phyloP scores from a whole-genome alignment of 2,888 invertebrate species.

The Polietes domitor region DNA sequence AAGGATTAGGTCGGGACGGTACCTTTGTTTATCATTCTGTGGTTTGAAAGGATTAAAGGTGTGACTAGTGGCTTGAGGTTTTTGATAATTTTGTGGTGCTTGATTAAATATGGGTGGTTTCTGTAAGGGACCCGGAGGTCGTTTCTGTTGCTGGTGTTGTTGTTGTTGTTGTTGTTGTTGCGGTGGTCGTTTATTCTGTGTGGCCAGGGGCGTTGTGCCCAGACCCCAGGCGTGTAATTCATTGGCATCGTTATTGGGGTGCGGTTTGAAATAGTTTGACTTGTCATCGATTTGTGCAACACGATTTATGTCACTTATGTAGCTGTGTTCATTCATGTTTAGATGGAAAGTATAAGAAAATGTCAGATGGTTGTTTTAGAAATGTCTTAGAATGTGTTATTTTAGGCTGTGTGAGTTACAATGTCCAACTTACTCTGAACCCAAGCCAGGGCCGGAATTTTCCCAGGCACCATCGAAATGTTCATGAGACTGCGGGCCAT shows the following conservation, averaged over 20 bases:
- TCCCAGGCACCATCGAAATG: slow-evolving; percentile 83
- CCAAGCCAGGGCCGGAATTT: slow-evolving; percentile 84
- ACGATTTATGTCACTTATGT: slow-evolving; percentile 83
- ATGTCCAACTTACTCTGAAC: slow-evolving; percentile 83
- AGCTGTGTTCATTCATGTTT: slow-evolving; percentile 80
- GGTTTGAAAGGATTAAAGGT: slow-evolving; percentile 78
- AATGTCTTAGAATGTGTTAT: not conserved
- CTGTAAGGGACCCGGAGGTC: slow-evolving; percentile 73
- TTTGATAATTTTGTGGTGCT: slow-evolving; percentile 72
- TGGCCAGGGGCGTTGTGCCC: slow-evolving; percentile 76
- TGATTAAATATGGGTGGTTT: slow-evolving; percentile 68
- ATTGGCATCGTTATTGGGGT: slow-evolving; percentile 82
- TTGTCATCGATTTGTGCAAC: slow-evolving; percentile 82
- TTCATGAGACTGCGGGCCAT: slow-evolving; percentile 75
- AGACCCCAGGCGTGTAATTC: slow-evolving; percentile 86
- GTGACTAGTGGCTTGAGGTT: slow-evolving; percentile 78
- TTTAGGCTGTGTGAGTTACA: not conserved
- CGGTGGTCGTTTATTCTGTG: slow-evolving; percentile 71
- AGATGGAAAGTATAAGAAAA: slow-evolving; percentile 63
- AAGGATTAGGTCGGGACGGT: slow-evolving; percentile 45
- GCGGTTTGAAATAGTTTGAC: slow-evolving; percentile 81
- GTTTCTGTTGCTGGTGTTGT: no score
- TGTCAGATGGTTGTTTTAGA: slow-evolving; percentile 8
- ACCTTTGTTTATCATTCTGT: slow-evolving; percentile 77
- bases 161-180: slow-evolving; percentile 69